Conservation (phyloP, 2,113 vertebrate genomes). For the Pimephales promelas region DNA sequence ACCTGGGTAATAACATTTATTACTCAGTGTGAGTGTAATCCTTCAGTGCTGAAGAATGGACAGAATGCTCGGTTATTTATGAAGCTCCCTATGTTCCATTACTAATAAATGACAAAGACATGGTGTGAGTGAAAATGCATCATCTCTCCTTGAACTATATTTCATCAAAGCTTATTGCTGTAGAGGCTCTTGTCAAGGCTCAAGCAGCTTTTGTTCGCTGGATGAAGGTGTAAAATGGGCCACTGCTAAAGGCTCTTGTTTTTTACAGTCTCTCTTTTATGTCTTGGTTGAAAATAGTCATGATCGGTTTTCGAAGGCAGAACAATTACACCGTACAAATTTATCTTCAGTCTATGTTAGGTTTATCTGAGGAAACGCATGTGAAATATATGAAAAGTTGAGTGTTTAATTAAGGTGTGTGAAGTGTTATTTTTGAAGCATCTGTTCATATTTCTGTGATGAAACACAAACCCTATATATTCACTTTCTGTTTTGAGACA, state of each 20-base stretch:
- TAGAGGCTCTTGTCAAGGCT: conserved; percentile 53
- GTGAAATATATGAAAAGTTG: neutral
- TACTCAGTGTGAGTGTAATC: conserved; percentile 57
- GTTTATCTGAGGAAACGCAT: neutral
- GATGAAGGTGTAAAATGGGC: conserved; percentile 23
- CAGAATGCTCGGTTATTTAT: conserved; percentile 72
- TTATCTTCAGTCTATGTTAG: neutral
- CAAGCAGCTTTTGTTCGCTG: conserved; percentile 34
- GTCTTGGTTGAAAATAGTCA: neutral
- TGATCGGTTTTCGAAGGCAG: neutral
- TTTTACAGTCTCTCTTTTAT: neutral
- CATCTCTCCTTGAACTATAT: conserved; percentile 69
- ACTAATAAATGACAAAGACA: conserved; percentile 75
- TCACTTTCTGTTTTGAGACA: neutral
- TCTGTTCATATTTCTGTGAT: neutral
- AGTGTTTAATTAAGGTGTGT: conserved; percentile 1
- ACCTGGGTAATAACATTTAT: conserved; percentile 74
- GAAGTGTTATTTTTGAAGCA: conserved; percentile 1
- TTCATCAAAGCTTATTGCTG: conserved; percentile 70
- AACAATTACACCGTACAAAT: neutral
- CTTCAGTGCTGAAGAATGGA: conserved; percentile 58
- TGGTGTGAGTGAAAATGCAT: conserved; percentile 64
- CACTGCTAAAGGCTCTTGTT: neutral
- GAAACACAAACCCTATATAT: neutral
- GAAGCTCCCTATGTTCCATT: conserved; percentile 69